Evolutionary conservation across 1,140 invertebrate species (phyloP), one percentile per base, ranked within the genome.

Genomic region (Bradynema listronoti): DNA sequence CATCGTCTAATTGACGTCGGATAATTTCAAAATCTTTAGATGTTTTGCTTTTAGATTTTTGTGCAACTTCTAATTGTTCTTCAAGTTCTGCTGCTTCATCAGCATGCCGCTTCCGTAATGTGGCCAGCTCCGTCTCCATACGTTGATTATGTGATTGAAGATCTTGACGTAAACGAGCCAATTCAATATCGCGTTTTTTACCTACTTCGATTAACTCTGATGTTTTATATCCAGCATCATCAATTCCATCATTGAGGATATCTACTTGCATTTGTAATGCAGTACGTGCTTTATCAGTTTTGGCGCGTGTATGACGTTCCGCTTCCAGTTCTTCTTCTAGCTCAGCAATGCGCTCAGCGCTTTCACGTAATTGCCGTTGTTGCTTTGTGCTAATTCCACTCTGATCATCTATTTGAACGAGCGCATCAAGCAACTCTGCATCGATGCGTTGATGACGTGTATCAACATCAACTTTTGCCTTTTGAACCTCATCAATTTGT

Each of bases 401-500:
- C 51, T 69, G 51, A 19, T 73, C 69, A 4, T 69, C 63, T 29
- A 73, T 50, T 33, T 58, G 47, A 5, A 22, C 27, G 32, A 51
- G 47, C 16, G 72, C 41, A 29, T 65, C 54, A 32, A 36, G 49
- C 9, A 72, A 41, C 30, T 69, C 53, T 32, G 60, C 63, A n/a
- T 69, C 67, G 33, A 69, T 53, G 9, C 27, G 24, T 45, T 51
- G 56, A 16, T 73, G 65, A 22, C 54, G 89, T 80, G 94, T 90
- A 83, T 97, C 93, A 51, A 96, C 83, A 81, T 96, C 93, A 81
- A 94, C 90, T 83, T 95, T 96, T 84, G 91, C 90, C 78, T 90
- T 87, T 81, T 96, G 92, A 72, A 97, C 85, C 81, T 97, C 92
- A 73, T 91, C 85, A 46, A 97, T 90, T 65, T 90, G 90, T 51